A percentile compares a stretch with the other conserved stretches of the same genome.
Evolutionary conservation across 2,113 vertebrate species (phyloP).

Genomic region (Gyps fulvus): DNA sequence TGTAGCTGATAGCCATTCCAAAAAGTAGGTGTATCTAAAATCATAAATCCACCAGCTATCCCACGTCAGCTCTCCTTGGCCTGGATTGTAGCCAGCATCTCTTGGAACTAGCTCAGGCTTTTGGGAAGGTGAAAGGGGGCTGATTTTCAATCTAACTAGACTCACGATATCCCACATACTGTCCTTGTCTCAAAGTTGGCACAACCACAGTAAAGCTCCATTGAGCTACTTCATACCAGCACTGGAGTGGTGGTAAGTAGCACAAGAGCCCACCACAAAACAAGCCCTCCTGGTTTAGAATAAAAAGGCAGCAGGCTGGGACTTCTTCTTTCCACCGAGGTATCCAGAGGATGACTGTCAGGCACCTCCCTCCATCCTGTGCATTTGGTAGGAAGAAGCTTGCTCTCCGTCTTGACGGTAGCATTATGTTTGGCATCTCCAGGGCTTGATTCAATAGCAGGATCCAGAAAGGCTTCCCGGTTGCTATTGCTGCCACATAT

Average conservation of each 20-base stretch:
- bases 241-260: not conserved
- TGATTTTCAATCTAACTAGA: not conserved
- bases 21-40: not conserved
- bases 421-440: not conserved
- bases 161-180: not conserved
- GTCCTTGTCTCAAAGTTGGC: not conserved
- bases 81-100: not conserved
- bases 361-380: not conserved
- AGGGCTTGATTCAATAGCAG: not conserved
- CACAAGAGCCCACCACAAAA: not conserved
- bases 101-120: not conserved
- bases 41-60: not conserved
- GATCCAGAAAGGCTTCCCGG: not conserved
- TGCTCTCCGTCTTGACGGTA: not conserved
- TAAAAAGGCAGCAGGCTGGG: not conserved
- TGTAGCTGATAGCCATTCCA: not conserved
- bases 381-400: not conserved
- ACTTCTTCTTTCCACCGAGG: not conserved
- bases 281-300: not conserved
- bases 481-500: not conserved
- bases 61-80: not conserved
- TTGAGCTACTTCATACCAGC: not conserved
- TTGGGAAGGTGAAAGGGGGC: not conserved
- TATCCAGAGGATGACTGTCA: not conserved
- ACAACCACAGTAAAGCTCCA: not conserved